Evolutionary conservation across 1,140 invertebrate genomes (phyloP).

Genomic region (Microplitis mediator): DNA sequence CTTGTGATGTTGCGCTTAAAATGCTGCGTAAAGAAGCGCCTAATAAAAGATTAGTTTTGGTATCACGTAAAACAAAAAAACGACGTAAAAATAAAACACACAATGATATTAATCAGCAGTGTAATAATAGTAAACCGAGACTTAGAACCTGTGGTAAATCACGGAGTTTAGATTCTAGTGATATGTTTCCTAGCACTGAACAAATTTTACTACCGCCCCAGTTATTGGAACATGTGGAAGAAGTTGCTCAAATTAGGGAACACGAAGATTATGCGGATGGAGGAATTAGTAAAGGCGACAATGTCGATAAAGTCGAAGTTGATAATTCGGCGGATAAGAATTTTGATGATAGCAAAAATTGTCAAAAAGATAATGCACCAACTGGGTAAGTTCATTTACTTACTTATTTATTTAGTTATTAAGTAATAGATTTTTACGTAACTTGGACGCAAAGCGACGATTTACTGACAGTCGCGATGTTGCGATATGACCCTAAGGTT

Average conservation of each 20-base stretch:
- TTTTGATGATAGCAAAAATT: slow-evolving; percentile 19
- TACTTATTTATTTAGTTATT: too few species aligned
- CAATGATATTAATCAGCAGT: slow-evolving; percentile 47
- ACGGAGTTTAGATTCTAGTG: slow-evolving; percentile 81
- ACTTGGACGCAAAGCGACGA: too few species aligned
- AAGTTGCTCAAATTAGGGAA: slow-evolving; percentile 45
- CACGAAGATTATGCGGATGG: slow-evolving; percentile 9
- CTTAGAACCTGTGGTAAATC: slow-evolving; percentile 81
- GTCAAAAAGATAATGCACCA: not conserved
- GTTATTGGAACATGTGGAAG: slow-evolving; percentile 56
- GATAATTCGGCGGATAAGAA: not conserved
- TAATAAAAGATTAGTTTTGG: slow-evolving; percentile 73
- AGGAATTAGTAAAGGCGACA: slow-evolving; percentile 7
- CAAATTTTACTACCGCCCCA: slow-evolving; percentile 47
- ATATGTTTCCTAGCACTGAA: slow-evolving; percentile 66
- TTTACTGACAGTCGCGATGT: too few species aligned
- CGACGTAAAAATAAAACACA: slow-evolving; percentile 58
- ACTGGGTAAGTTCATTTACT: slow-evolving; percentile 20
- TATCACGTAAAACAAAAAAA: slow-evolving; percentile 68
- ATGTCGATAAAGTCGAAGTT: not conserved
- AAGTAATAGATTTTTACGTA: too few species aligned
- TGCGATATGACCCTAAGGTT: too few species aligned
- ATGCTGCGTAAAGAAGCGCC: slow-evolving; percentile 75
- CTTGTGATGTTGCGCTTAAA: slow-evolving; percentile 73
- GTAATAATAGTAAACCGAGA: slow-evolving; percentile 55